phyloP scores from a whole-genome alignment of 2,797 vertebrate species.

The Adelosebastes latens region DNA sequence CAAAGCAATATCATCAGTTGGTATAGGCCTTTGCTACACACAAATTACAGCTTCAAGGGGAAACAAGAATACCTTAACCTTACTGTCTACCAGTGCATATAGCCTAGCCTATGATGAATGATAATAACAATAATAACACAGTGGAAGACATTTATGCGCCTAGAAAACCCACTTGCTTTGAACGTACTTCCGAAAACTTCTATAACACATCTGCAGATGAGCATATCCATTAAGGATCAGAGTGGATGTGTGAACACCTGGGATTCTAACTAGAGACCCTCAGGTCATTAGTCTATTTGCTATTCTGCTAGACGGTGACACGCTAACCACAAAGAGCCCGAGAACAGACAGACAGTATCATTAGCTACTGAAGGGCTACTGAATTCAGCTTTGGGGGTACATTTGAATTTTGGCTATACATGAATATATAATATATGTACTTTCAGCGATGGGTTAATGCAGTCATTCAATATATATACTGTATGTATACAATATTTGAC shows the following conservation, averaged over 20 bases:
- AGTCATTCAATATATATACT: too few relatives aligned
- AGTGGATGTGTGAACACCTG: constrained; percentile 68
- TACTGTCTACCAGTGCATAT: constrained; percentile 75
- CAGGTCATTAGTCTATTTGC: constrained; percentile 55
- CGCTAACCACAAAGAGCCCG: constrained; percentile 24
- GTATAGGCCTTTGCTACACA: constrained; percentile 78
- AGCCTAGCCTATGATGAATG: constrained; percentile 72
- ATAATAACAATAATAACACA: constrained; percentile 78
- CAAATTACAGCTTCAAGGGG: constrained; percentile 82
- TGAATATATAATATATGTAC: constrained; percentile 8
- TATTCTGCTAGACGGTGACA: constrained; percentile 41
- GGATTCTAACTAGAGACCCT: constrained; percentile 63
- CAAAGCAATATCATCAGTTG: constrained; percentile 84
- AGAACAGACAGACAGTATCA: constrained; percentile 10
- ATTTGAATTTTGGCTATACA: neutral
- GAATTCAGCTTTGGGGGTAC: neutral
- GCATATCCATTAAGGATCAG: constrained; percentile 68
- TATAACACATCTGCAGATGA: constrained; percentile 61
- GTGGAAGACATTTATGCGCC: constrained; percentile 65
- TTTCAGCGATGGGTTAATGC: neutral
- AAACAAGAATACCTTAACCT: constrained; percentile 80
- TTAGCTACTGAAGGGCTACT: constrained; percentile 5
- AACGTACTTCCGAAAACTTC: constrained; percentile 70
- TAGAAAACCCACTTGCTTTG: constrained; percentile 66
- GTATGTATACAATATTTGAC: too few relatives aligned